Percentiles rank a stretch among this genome's conserved stretches.
phyloP scores from a whole-genome alignment of 2,797 vertebrate genomes.

The Buphagus erythrorhynchus region DNA sequence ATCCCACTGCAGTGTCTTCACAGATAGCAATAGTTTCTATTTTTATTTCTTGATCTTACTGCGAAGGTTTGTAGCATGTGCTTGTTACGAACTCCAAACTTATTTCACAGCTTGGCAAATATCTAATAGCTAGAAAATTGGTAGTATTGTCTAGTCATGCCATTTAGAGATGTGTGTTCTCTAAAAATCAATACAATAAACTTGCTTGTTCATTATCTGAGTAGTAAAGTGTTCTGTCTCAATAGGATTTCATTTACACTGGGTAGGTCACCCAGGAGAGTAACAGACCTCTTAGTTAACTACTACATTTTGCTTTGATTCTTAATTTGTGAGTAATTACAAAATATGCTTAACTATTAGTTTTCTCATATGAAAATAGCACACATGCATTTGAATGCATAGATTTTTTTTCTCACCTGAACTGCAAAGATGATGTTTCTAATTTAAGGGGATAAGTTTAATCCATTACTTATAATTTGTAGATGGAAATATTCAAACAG shows the following conservation, averaged over 20 bases:
- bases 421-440: not conserved
- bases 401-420: not conserved
- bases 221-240: not conserved
- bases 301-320: conserved; percentile 43
- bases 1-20: not conserved
- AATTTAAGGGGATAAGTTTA: not conserved
- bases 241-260: conserved; percentile 31
- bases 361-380: not conserved
- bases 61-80: not conserved
- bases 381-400: not conserved
- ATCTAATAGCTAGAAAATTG: not conserved
- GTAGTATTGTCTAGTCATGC: conserved; percentile 17
- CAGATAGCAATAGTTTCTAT: not conserved
- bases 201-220: conserved; percentile 64
- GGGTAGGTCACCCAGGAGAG: conserved; percentile 41
- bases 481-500: not conserved
- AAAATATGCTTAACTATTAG: conserved; percentile 30
- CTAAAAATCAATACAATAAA: conserved; percentile 61
- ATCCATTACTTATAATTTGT: not conserved
- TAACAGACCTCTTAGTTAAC: conserved; percentile 57
- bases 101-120: not conserved
- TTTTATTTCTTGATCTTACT: conserved; percentile 46
- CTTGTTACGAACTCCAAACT: not conserved
- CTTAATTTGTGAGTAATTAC: conserved; percentile 45
- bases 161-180: conserved; percentile 23